Evolutionary conservation across 2,113 vertebrate genomes (phyloP).

Genomic region (Cynoglossus semilaevis): DNA sequence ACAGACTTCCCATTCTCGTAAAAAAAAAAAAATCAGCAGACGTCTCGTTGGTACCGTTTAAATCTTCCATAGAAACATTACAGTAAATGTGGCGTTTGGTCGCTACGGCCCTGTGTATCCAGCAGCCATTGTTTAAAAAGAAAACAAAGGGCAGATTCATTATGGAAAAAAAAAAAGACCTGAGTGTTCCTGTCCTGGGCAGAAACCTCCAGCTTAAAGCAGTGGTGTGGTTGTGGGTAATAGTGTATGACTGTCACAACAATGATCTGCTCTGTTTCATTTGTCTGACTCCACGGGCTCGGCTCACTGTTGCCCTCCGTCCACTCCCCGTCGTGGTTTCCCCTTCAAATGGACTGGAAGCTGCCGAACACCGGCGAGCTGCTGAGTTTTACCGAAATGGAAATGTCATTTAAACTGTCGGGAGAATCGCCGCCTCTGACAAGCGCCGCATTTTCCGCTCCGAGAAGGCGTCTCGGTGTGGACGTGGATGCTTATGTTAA

Average conservation of each 20-base stretch:
- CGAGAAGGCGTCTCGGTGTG: background rate
- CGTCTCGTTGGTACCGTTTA: background rate
- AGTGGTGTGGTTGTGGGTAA: constrained; percentile 55
- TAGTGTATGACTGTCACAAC: constrained; percentile 40
- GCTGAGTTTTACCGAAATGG: constrained; percentile 47
- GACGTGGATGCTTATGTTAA: constrained; percentile 26
- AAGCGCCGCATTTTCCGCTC: constrained; percentile 34
- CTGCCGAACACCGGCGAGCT: constrained; percentile 7
- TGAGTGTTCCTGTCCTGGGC: constrained; percentile 16
- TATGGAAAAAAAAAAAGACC: constrained; percentile 9
- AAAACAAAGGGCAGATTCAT: constrained; percentile 9
- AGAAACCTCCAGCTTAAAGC: constrained; percentile 25
- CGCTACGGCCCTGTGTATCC: background rate
- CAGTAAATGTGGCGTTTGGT: background rate
- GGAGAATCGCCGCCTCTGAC: constrained; percentile 27
- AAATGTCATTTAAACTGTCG: constrained; percentile 44
- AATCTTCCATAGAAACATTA: constrained; percentile 5
- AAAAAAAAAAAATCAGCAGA: background rate
- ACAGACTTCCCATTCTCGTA: background rate
- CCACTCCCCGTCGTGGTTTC: constrained; percentile 29
- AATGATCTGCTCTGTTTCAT: constrained; percentile 65
- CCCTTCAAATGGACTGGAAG: constrained; percentile 29
- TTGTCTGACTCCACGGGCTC: constrained; percentile 43
- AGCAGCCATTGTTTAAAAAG: background rate
- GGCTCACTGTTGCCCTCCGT: constrained; percentile 30